A percentile compares a stretch with the other conserved stretches of the same genome.
Evolutionary conservation across 30 jellyfish, hydroid and myxozoan species (phyloP).

Genomic region (Aurelia aurita): DNA sequence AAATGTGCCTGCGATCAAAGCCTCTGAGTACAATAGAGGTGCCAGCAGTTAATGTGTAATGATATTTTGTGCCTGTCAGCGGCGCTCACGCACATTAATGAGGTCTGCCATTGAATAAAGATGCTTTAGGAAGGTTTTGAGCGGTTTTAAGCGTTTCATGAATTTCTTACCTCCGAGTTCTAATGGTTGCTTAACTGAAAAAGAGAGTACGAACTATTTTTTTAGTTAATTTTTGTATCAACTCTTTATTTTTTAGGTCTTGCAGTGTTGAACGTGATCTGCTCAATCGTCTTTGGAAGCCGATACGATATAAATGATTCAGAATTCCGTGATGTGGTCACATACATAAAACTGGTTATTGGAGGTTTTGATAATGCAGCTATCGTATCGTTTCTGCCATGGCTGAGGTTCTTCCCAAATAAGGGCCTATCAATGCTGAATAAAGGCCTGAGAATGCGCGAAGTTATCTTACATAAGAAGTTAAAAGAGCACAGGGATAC

Average conservation of each 20-base stretch:
- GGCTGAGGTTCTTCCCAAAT: conserved; percentile 86
- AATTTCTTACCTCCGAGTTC: too few species aligned
- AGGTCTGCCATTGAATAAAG: too few species aligned
- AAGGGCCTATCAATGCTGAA: conserved; percentile 54
- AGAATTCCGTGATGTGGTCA: conserved; percentile 63
- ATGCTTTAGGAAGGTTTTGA: too few species aligned
- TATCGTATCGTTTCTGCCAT: conserved; percentile 68
- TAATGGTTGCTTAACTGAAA: neutral
- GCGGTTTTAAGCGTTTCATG: too few species aligned
- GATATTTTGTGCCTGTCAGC: too few species aligned
- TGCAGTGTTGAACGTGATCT: conserved; percentile 70
- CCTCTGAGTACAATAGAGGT: too few species aligned
- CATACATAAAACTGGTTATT: conserved; percentile 25
- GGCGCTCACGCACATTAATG: too few species aligned
- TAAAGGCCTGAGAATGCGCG: conserved; percentile 62
- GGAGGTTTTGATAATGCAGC: conserved; percentile 72
- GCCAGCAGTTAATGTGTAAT: too few species aligned
- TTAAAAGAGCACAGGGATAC: conserved; percentile 57
- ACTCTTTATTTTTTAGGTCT: conserved; percentile 38
- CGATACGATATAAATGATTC: conserved; percentile 63
- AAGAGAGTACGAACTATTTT: neutral
- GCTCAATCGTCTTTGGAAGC: conserved; percentile 82
- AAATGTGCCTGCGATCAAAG: too few species aligned
- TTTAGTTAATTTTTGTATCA: neutral
- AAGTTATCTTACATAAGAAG: conserved; percentile 41